phyloP scores from a whole-genome alignment of 2,113 vertebrate genomes.

The Psittacara wagleri region DNA sequence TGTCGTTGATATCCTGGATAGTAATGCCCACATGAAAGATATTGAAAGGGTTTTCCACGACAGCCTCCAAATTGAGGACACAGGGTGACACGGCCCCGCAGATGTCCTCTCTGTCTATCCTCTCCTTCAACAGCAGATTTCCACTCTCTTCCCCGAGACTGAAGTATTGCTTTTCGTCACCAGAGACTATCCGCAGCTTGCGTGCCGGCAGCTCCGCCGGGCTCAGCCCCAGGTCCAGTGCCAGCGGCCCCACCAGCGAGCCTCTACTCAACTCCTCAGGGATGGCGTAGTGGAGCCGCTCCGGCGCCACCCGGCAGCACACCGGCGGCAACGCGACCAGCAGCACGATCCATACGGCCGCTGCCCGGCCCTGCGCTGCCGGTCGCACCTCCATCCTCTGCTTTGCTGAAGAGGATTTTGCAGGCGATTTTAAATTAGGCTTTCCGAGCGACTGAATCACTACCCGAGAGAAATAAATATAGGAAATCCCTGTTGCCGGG shows the following conservation, averaged over 20 bases:
- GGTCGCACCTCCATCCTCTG: background rate
- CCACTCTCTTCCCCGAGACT: slow-evolving; percentile 16
- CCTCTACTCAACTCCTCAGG: slow-evolving; percentile 31
- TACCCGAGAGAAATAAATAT: background rate
- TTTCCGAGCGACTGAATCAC: background rate
- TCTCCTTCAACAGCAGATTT: slow-evolving; percentile 70
- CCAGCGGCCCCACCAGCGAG: slow-evolving; percentile 53
- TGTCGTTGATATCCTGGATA: slow-evolving; percentile 81
- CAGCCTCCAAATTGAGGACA: slow-evolving; percentile 71
- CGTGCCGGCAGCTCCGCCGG: background rate
- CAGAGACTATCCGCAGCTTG: background rate
- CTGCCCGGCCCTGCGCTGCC: background rate
- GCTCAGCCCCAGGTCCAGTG: slow-evolving; percentile 18
- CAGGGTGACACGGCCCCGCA: slow-evolving; percentile 68
- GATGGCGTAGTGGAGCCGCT: slow-evolving; percentile 4
- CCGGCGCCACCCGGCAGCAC: background rate
- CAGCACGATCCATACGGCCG: background rate
- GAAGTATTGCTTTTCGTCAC: slow-evolving; percentile 26
- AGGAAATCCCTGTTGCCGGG: background rate
- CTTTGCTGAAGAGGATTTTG: background rate
- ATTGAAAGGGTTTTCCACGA: slow-evolving; percentile 79
- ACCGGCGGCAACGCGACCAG: background rate
- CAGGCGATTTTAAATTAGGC: background rate
- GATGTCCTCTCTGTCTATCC: slow-evolving; percentile 79
- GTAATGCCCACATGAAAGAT: slow-evolving; percentile 71